Conservation (phyloP, 1,140 invertebrate species). For the Heliconius hewitsoni region DNA sequence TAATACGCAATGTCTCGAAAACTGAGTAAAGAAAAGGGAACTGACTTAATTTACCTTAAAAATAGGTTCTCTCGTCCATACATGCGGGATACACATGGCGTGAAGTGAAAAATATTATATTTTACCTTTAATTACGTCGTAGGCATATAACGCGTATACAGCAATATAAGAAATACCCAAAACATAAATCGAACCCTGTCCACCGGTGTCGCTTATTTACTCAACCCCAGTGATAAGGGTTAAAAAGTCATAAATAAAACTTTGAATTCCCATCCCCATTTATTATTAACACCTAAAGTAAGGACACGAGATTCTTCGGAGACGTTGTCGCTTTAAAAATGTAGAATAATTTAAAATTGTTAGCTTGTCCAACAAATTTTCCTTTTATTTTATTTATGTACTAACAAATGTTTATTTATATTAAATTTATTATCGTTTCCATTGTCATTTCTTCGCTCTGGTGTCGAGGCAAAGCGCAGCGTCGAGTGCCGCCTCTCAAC, state of each 20-base stretch:
- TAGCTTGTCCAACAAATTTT: neutral
- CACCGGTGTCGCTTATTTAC: neutral
- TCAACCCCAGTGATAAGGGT: neutral
- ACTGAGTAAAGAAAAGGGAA: no score
- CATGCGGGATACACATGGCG: no score
- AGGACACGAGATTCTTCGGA: constrained; percentile 3
- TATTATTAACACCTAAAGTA: constrained; percentile 6
- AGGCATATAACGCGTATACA: no score
- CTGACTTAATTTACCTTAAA: no score
- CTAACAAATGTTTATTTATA: neutral
- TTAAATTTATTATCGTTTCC: neutral
- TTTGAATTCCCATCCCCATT: neutral
- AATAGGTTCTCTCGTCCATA: no score
- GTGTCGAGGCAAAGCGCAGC: no score
- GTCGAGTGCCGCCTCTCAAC: no score
- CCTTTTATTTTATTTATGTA: constrained; percentile 6
- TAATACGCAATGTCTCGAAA: no score
- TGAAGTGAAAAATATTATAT: no score
- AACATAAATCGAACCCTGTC: constrained; percentile 3
- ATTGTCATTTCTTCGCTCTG: no score
- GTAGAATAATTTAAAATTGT: constrained; percentile 1
- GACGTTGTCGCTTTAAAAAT: constrained; percentile 7
- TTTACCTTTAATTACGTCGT: no score
- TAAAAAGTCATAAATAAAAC: constrained; percentile 1
- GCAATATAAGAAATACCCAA: neutral